Percentiles rank a stretch among this genome's conserved stretches.
Evolutionary conservation across 2,888 invertebrate species (phyloP).

Genomic region (Orthonychiurus folsomi): DNA sequence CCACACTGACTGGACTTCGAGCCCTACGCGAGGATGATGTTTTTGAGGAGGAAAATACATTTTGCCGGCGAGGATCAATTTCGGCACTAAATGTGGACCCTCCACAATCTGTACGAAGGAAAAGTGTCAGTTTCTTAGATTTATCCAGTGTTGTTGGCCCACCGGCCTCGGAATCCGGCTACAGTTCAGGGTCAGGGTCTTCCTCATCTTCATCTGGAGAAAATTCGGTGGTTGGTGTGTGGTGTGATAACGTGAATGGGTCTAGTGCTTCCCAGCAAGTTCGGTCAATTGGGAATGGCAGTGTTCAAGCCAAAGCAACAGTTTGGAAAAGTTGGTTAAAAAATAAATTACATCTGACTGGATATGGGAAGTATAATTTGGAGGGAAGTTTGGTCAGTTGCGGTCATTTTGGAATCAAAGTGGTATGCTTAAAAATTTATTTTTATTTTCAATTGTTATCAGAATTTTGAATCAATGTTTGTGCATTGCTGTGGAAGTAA

Average conservation of each 20-base stretch:
- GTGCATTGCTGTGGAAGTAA: no score
- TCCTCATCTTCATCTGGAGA: constrained; percentile 4
- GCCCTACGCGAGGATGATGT: constrained; percentile 35
- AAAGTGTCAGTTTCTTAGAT: constrained; percentile 38
- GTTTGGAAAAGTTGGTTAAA: constrained; percentile 39
- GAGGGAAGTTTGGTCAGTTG: constrained; percentile 31
- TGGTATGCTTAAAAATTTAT: constrained; percentile 28
- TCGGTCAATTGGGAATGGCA: constrained; percentile 13
- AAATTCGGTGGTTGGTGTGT: background rate
- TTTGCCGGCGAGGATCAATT: background rate
- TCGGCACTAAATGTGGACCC: background rate
- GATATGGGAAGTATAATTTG: constrained; percentile 38
- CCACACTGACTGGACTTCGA: constrained; percentile 30
- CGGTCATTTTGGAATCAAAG: constrained; percentile 36
- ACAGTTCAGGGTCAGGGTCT: constrained; percentile 23
- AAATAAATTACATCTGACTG: constrained; percentile 37
- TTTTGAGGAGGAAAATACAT: constrained; percentile 14
- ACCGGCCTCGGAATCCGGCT: constrained; percentile 25
- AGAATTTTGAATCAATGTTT: no score
- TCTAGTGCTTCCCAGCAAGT: background rate
- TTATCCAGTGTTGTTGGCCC: constrained; percentile 22
- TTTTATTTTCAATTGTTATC: constrained; percentile 12
- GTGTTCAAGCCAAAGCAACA: constrained; percentile 32
- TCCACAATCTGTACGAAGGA: constrained; percentile 19
- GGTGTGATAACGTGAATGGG: background rate